Conservation (phyloP, 2,888 invertebrate species). For the Heteropelma amictum region DNA sequence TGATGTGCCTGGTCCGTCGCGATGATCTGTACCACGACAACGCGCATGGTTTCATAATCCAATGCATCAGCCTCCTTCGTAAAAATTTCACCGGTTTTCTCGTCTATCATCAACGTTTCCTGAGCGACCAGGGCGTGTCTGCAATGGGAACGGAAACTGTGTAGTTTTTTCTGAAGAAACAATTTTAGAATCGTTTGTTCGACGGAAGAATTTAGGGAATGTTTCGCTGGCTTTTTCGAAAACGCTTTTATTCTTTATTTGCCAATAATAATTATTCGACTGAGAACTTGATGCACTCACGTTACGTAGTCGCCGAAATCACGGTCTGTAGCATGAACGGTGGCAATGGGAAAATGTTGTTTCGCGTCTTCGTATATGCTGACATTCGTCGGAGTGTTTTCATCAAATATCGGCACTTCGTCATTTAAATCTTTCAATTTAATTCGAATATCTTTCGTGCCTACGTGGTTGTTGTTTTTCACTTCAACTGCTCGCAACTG, state of each 20-base stretch:
- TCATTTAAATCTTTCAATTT: slow-evolving; percentile 85
- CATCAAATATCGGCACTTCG: slow-evolving; percentile 82
- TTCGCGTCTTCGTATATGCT: slow-evolving; percentile 81
- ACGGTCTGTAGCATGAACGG: slow-evolving; percentile 80
- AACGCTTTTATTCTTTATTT: neutral
- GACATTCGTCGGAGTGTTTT: slow-evolving; percentile 72
- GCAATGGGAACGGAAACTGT: slow-evolving; percentile 45
- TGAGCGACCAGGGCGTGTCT: slow-evolving; percentile 81
- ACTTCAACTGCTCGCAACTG: slow-evolving; percentile 75
- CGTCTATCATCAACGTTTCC: slow-evolving; percentile 79
- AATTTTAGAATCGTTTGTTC: no score
- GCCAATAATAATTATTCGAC: neutral
- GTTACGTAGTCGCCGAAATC: slow-evolving; percentile 82
- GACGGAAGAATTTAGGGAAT: no score
- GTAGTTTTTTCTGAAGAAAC: neutral
- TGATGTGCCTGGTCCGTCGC: slow-evolving; percentile 76
- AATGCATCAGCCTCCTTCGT: slow-evolving; percentile 80
- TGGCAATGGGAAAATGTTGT: slow-evolving; percentile 78
- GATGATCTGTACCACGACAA: slow-evolving; percentile 78
- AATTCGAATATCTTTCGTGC: slow-evolving; percentile 78
- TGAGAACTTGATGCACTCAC: slow-evolving; percentile 76
- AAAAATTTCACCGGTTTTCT: slow-evolving; percentile 80
- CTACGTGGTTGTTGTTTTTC: slow-evolving; percentile 68
- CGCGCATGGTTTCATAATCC: slow-evolving; percentile 82
- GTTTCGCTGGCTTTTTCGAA: no score